Conservation (phyloP, 2,113 vertebrate species). For the Anseranas semipalmata region DNA sequence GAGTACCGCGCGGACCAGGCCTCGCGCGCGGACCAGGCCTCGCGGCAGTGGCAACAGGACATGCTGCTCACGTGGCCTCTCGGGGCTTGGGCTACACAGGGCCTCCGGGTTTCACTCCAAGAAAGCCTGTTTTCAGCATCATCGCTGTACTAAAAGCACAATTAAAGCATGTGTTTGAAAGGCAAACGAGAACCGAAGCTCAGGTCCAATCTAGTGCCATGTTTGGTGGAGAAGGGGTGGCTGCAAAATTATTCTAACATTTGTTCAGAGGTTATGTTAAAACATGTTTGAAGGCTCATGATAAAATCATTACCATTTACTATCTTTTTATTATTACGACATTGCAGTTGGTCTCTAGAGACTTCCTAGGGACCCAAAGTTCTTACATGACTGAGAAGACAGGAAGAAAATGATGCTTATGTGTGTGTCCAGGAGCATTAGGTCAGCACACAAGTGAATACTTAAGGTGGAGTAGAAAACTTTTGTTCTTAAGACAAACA, state of each 20-base stretch:
- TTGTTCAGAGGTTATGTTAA: background rate
- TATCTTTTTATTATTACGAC: background rate
- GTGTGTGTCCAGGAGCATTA: background rate
- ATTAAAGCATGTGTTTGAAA: background rate
- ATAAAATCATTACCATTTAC: background rate
- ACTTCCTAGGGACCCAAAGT: background rate
- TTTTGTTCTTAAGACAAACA: background rate
- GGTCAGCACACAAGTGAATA: fast-evolving
- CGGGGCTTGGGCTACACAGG: background rate
- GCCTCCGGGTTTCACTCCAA: background rate
- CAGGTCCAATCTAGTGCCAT: fast-evolving
- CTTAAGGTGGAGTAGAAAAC: background rate
- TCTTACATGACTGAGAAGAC: background rate
- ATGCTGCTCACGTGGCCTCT: background rate
- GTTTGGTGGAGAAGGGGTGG: background rate
- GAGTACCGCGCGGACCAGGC: fast-evolving
- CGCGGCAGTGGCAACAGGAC: background rate
- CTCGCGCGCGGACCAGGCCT: background rate
- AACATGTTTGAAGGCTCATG: fast-evolving
- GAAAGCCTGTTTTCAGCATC: background rate
- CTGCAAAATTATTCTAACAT: background rate
- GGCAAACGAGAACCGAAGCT: background rate
- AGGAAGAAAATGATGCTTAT: background rate
- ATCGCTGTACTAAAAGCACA: background rate
- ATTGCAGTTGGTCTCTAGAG: background rate